Evolutionary conservation across 2,113 vertebrate species (phyloP), one percentile per base, ranked within the genome.

Genomic region (Mustela nigripes): DNA sequence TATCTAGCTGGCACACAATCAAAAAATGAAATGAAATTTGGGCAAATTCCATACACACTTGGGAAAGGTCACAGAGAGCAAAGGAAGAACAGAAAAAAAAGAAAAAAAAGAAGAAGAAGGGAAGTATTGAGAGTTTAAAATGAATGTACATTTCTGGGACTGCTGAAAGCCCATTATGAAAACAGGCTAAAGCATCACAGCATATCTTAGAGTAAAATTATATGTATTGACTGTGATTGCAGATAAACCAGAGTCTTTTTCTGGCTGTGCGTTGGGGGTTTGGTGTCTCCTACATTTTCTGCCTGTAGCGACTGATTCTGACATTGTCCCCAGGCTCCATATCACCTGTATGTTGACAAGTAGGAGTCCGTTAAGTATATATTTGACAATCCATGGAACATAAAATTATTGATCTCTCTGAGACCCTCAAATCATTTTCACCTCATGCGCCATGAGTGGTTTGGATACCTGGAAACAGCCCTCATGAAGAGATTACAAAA

Each of bases 11-110:
- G 92, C 91, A 97, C 95, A 96, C 69, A 91, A 81, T 95, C 92
- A 98, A 95, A 97, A 89, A 89, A 36, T 56, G 82, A 94, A 97
- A 97, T 96, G 82, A 97, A 96, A 97, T 98, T 96, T 96, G 92
- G 76, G 60, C 60, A 94, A 97, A 97, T 95, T 95, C 92, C 78
- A 91, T 74, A 69, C 24, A 56, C 74, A 97, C 60, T 96, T 97
- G 67, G 56, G 95, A 96, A 97, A 80, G 63, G 87, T 93, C 81
- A 83, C 50, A 84, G 53, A 95, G 58, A 80, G 33, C 78, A 63
- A 58, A 76, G 36, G 22, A 87, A 95, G 89, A 96, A 91, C 53
- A 86, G 39, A 69, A 42, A 50, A 11, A 82, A 89, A 79, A 53
- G 1, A 16, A 12, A 80, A 89, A 79, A 48, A 48, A 48, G 42